Evolutionary conservation across 2,888 invertebrate genomes (phyloP), one percentile per base, ranked within the genome.

Genomic region (Blomia tropicalis): DNA sequence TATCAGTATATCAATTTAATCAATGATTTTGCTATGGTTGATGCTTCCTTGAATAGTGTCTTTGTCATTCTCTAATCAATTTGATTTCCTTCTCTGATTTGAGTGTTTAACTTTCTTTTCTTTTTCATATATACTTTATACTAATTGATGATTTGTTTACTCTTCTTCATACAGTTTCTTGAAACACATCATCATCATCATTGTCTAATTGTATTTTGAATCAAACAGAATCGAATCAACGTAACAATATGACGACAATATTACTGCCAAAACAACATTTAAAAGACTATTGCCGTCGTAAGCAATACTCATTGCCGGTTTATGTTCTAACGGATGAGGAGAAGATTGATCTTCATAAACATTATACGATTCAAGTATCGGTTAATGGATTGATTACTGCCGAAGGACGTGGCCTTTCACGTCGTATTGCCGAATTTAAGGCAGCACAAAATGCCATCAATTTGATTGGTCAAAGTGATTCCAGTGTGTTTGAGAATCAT

Each of bases 381-480:
- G 19, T 61, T 11, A 31, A 61, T 22, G 61, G 36, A 4, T 19
- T 56, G 29, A 7, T 61, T 17, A 30, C 22, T 1, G 23, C 31
- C 2, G 27, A 44, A 17, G 61, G 61, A 23, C 25, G 30, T 29
- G 61, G 61, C 4, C 17, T 56, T 14, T 61, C 61, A 1, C 11
- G 61, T 1, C 29, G 61, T 5, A 32, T 58, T 32, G 61, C 61
- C 53, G 61, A 61, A 54, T 53, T 53, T 19, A n/a, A 36, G 23
- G 51, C 61, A 19, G 61, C 61, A 3, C 17, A 30, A 25, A 53
- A 54, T 17, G 61, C 61, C 11, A 56, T 56, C 4, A 11, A 3
- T 19, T 23, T 56, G 22, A 27, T 56, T 36, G 29, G 29, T 22
- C 25, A 56, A 27, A 56, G 29, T 56, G 56, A 56, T 25, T 30